Evolutionary conservation across 2,888 invertebrate genomes (phyloP).

Genomic region (Plusia festucae): DNA sequence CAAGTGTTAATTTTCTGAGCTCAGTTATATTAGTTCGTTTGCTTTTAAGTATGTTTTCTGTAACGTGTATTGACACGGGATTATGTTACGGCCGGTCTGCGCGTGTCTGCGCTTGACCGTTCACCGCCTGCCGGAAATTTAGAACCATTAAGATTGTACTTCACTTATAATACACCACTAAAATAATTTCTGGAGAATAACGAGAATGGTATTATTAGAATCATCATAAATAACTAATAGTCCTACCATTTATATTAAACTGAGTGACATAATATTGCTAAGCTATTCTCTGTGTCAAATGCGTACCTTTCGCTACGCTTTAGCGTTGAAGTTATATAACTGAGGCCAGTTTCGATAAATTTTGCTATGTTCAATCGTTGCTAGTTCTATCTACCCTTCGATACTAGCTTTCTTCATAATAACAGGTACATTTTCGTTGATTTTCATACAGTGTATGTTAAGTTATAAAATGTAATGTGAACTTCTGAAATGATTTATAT

Average conservation of each 20-base stretch:
- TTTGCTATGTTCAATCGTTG: neutral
- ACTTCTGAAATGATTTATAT: slow-evolving; percentile 12
- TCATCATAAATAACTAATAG: neutral
- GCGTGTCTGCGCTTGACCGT: too few relatives aligned
- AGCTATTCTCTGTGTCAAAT: neutral
- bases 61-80: too few relatives aligned
- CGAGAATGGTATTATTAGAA: neutral
- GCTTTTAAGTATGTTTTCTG: neutral
- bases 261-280: neutral
- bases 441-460: slow-evolving; percentile 9
- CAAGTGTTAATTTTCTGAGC: neutral
- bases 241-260: neutral
- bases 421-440: slow-evolving; percentile 9
- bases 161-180: too few relatives aligned
- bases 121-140: too few relatives aligned
- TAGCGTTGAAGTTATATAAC: neutral
- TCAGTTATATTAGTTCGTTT: neutral
- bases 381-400: slow-evolving; percentile 9
- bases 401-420: slow-evolving; percentile 15
- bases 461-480: neutral
- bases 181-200: too few relatives aligned
- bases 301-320: neutral
- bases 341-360: neutral
- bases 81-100: neutral
- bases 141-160: too few relatives aligned